phyloP scores from a whole-genome alignment of 2,797 vertebrate genomes.

The Anomalospiza imberbis region DNA sequence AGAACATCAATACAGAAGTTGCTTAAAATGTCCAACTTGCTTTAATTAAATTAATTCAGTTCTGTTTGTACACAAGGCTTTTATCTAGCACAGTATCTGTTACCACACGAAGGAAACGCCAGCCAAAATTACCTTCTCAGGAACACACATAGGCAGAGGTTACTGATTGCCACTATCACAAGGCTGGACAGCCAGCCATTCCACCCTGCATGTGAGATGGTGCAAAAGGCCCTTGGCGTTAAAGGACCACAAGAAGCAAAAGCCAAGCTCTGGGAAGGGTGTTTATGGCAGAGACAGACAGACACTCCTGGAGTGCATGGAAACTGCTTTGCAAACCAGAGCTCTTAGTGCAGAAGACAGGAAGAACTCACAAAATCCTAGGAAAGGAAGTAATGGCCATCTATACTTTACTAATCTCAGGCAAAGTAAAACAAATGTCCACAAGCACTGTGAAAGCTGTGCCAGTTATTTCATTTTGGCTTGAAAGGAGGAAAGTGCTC shows the following conservation, averaged over 20 bases:
- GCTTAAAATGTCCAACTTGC: background rate
- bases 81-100: background rate
- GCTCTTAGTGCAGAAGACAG: accelerated
- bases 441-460: background rate
- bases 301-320: accelerated
- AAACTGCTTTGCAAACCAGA: background rate
- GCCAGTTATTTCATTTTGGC: background rate
- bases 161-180: background rate
- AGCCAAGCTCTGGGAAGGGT: background rate
- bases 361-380: background rate
- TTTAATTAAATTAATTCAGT: background rate
- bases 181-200: background rate
- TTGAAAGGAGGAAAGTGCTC: background rate
- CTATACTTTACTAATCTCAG: background rate
- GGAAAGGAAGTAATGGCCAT: background rate
- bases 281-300: background rate
- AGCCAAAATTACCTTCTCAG: background rate
- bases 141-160: accelerated
- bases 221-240: accelerated
- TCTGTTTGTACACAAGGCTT: background rate
- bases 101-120: background rate
- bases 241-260: background rate
- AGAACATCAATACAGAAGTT: background rate
- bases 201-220: accelerated
- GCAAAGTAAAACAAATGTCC: background rate